Percentiles rank a stretch among this genome's conserved stretches.
These are phyloP conservation scores for Benthosema pterotum DNA, from an alignment of 2,797 vertebrate genomes.

Conservation along the genomic window DNA sequence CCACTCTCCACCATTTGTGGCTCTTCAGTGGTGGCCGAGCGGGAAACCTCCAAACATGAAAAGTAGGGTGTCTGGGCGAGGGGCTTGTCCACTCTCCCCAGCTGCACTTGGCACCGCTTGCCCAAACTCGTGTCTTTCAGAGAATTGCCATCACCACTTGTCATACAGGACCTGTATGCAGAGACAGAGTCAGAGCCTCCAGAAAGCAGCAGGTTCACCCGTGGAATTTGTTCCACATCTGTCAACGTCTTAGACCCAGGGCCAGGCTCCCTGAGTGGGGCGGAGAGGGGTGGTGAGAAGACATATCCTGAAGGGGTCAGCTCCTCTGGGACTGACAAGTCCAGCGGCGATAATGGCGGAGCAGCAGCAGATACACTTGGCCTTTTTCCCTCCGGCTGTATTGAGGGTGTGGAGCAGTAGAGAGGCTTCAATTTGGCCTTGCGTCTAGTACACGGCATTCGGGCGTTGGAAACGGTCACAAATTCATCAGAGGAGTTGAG, in stretches of 20 bases:
- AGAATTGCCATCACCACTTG: slow-evolving; percentile 40
- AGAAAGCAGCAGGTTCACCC: slow-evolving; percentile 5
- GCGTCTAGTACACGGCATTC: too few relatives aligned
- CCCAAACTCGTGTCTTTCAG: slow-evolving; percentile 65
- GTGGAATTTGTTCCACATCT: background rate
- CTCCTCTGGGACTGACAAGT: slow-evolving; percentile 35
- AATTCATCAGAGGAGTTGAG: slow-evolving; percentile 74
- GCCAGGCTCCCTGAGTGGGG: background rate
- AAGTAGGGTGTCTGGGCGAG: slow-evolving; percentile 45
- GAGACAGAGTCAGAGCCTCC: slow-evolving; percentile 9
- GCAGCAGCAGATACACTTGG: slow-evolving; percentile 4
- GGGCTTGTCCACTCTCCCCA: slow-evolving; percentile 51
- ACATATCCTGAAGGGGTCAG: slow-evolving; percentile 14
- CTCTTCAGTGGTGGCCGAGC: slow-evolving; percentile 4
- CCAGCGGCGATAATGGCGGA: slow-evolving; percentile 15
- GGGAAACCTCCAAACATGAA: slow-evolving; percentile 47
- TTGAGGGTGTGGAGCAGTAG: slow-evolving; percentile 73
- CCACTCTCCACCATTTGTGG: background rate
- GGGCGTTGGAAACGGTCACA: background rate
- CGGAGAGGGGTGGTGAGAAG: background rate
- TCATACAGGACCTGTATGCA: background rate
- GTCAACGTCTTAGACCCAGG: slow-evolving; percentile 22
- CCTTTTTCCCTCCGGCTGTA: slow-evolving; percentile 11
- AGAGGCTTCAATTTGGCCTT: slow-evolving; percentile 39
- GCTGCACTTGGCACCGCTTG: slow-evolving; percentile 41